Evolutionary conservation across 2,888 invertebrate genomes (phyloP), one percentile per base, ranked within the genome.

Genomic region (Hypomecis punctinalis): DNA sequence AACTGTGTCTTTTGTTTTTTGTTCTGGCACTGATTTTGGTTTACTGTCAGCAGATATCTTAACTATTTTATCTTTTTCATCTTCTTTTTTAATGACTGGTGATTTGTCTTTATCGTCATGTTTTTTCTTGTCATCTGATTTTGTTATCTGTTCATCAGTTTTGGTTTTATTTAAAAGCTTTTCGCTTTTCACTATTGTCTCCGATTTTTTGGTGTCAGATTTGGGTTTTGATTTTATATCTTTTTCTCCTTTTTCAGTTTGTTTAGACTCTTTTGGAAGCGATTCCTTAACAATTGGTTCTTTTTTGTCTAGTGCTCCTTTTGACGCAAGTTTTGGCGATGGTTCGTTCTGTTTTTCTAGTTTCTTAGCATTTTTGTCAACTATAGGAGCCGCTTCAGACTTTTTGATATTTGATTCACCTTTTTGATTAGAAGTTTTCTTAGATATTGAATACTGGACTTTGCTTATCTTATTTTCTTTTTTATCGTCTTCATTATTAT

Each of bases 51-150:
- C 62, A 4, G 52, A 10, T 61, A 75, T 79, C 5, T n/a, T 7
- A 46, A 72, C 70, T 70, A 67, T 66, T 66, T 68, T 47, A 35
- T 65, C 74, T 72, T 80, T 74, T 36, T 69, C 68, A 8, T 76
- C 75, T n/a, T 76, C 75, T 61, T 76, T 77, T 54, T 71, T 67
- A 42, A 13, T 39, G 8, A 36, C 33, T 8, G 43, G 45, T 39
- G 48, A 39, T 57, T 63, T 63, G 0, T 61, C 57, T 61, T 63
- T 66, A 37, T 61, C 48, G 8, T 6, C 43, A 36, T 8, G 8
- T 23, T 35, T 61, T 39, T 66, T 53, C 47, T 62, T 65, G 23
- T 69, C 49, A 46, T n/a, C 1, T 57, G 63, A 60, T 39, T 62
- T 62, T 48, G 36, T 2, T 11, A 47, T 35, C n/a, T 40, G 9